Base-by-base conservation (phyloP, 2,888 invertebrate species). In the Prosopocoilus inquinatus region DNA sequence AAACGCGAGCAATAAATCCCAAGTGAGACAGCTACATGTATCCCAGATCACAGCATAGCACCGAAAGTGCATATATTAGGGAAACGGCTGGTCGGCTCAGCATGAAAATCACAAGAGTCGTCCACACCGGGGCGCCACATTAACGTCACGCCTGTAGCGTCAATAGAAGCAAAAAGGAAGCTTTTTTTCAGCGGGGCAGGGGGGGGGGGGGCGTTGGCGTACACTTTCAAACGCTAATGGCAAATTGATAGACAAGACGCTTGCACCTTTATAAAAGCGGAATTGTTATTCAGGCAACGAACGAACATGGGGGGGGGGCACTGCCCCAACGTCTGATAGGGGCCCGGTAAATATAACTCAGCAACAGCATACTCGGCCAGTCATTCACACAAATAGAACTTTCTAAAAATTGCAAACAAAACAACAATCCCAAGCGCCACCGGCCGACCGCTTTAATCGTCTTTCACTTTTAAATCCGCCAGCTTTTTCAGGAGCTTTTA, bases 21-120 rank as follows among this genome's bases (percentile, higher is more conserved):
- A 49, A 38, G 59, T 59, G 64, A 68, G 69, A 69, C 69, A 69
- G 68, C 66, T 70, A 70, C 71, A 70, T 67, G 68, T 69, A 70
- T 70, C 69, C 68, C 65, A n/a, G n/a, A n/a, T n/a, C n/a, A 63
- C 61, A 62, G 64, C 62, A 61, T 62, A 63, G 64, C 64, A 67
- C 66, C 64, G 67, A 68, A 66, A 70, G 64, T 67, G 69, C 69
- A 68, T 70, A 69, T 70, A 69, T 70, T 69, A 70, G 67, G 60
- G 60, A 62, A 62, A 58, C 64, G 50, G 50, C 58, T 51, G 51
- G 53, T 55, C 41, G 53, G 45, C 41, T 53, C 33, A 53, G 39
- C 53, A 39, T 47, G 35, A 35, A 47, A 47, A 47, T 32, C 47
- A 47, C 34, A 15, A 16, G 12, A 13, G 12, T 41, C 41, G 16